A percentile compares a stretch with the other conserved stretches of the same genome.
Evolutionary conservation across 1,140 invertebrate species (phyloP).

Genomic region (Brachionus plicatilis): DNA sequence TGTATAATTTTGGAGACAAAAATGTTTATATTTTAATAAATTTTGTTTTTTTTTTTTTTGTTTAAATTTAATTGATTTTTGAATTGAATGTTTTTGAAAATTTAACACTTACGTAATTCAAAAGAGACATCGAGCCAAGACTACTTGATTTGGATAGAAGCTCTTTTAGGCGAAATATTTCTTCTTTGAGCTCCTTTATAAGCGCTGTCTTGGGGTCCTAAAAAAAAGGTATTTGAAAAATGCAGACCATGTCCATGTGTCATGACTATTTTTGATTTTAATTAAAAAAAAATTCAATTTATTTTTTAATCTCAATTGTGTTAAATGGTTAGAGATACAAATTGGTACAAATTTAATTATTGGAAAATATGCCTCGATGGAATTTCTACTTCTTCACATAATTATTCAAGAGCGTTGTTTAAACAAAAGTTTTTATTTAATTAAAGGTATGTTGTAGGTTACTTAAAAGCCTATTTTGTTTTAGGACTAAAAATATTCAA

Average conservation of each 20-base stretch:
- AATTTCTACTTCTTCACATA: no score
- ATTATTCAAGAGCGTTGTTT: no score
- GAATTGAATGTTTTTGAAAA: background rate
- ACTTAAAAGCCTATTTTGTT: no score
- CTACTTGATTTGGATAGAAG: background rate
- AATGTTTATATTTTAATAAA: background rate
- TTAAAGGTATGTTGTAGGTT: no score
- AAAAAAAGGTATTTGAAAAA: background rate
- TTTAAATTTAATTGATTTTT: background rate
- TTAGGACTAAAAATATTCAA: no score
- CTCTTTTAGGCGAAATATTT: conserved; percentile 15
- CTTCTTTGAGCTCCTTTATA: conserved; percentile 33
- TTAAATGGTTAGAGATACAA: no score
- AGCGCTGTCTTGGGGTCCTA: conserved; percentile 33
- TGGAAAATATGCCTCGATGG: no score
- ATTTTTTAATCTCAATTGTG: no score
- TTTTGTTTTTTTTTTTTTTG: background rate
- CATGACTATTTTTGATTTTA: background rate
- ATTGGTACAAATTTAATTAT: no score
- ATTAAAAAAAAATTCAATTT: no score
- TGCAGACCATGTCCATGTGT: background rate
- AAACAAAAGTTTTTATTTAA: no score
- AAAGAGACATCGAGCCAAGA: conserved; percentile 9
- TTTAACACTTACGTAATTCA: background rate
- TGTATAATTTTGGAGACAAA: background rate